phyloP scores from a whole-genome alignment of 2,113 vertebrate species.

The Stercorarius parasiticus region DNA sequence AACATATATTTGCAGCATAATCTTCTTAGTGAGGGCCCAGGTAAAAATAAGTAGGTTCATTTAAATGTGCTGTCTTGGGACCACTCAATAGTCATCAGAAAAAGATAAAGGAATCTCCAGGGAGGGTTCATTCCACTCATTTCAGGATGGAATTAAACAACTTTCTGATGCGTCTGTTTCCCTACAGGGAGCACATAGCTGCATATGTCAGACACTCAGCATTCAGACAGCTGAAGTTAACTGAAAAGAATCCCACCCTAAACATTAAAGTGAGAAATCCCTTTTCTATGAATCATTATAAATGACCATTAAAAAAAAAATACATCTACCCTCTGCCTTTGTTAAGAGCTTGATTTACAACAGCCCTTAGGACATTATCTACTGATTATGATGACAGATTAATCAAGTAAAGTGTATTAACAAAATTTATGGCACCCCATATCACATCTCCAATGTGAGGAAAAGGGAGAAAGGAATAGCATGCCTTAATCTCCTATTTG shows the following conservation, averaged over 20 bases:
- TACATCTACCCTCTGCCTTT: background rate
- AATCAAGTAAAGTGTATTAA: background rate
- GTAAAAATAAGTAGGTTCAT: background rate
- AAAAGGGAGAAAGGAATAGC: background rate
- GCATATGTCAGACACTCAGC: background rate
- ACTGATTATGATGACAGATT: background rate
- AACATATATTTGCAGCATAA: background rate
- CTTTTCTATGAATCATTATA: background rate
- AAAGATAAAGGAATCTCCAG: background rate
- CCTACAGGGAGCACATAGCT: background rate
- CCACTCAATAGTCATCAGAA: background rate
- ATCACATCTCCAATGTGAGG: background rate
- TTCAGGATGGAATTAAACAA: background rate
- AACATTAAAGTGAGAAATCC: background rate
- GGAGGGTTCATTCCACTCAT: background rate
- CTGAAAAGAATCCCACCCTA: background rate
- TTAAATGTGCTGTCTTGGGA: background rate
- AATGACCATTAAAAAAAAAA: background rate
- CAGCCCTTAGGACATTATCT: background rate
- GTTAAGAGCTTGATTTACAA: background rate
- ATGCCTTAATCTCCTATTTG: background rate
- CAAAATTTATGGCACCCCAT: background rate
- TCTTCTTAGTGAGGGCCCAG: background rate
- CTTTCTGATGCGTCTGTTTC: background rate
- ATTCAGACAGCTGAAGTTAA: background rate